Percentiles rank a stretch among this genome's conserved stretches.
Evolutionary conservation across 64 coral and sea anemone species (phyloP).

Genomic region (Actinia equina): DNA sequence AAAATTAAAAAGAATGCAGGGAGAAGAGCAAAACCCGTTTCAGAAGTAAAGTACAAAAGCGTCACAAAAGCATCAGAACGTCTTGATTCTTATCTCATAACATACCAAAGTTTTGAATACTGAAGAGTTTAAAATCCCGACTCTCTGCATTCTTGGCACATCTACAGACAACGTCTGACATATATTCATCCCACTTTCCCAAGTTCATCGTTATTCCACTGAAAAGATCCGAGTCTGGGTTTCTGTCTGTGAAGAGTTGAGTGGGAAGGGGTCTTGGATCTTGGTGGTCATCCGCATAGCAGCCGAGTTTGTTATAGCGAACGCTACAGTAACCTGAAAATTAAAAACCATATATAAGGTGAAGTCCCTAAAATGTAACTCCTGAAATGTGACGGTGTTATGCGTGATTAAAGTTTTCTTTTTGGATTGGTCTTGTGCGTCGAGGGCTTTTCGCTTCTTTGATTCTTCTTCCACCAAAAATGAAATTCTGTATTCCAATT

Average conservation of each 20-base stretch:
- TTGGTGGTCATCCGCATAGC: slow-evolving; percentile 57
- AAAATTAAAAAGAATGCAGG: too few relatives aligned
- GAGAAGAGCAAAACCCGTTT: too few relatives aligned
- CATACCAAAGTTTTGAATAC: slow-evolving; percentile 69
- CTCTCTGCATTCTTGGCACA: slow-evolving; percentile 48
- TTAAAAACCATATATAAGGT: too few relatives aligned
- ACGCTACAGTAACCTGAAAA: not conserved
- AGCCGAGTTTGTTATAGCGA: slow-evolving; percentile 50
- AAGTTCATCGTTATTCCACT: slow-evolving; percentile 51
- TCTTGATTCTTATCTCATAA: too few relatives aligned
- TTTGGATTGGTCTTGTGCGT: too few relatives aligned
- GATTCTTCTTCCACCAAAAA: too few relatives aligned
- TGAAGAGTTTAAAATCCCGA: slow-evolving; percentile 28
- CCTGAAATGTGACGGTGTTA: not conserved
- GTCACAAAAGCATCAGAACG: too few relatives aligned
- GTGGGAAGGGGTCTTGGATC: slow-evolving; percentile 54
- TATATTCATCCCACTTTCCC: slow-evolving; percentile 61
- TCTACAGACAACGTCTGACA: slow-evolving; percentile 60
- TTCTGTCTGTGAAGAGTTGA: slow-evolving; percentile 45
- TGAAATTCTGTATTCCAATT: too few relatives aligned
- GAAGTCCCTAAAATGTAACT: too few relatives aligned
- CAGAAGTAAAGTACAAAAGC: too few relatives aligned
- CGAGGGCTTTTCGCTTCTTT: too few relatives aligned
- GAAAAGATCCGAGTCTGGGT: slow-evolving; percentile 9
- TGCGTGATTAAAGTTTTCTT: too few relatives aligned